These are phyloP conservation scores for Pygocentrus nattereri DNA, from an alignment of 2,797 vertebrate genomes.

Conservation along the genomic window DNA sequence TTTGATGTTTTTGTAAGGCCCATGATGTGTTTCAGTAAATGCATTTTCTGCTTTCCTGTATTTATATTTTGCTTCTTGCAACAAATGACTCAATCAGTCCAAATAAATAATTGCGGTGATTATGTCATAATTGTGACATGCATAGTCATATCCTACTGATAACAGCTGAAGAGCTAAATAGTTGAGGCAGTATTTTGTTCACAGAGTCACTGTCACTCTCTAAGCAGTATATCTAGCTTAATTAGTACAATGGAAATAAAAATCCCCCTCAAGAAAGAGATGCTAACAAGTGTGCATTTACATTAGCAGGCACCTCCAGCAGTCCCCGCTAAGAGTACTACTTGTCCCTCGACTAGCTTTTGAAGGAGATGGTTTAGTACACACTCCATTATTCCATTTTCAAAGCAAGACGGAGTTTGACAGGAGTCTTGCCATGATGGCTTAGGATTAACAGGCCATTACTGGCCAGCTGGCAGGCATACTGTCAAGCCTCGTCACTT, in stretches of 20 bases:
- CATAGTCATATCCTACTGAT: no score
- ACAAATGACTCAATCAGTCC: no score
- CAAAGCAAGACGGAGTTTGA: neutral
- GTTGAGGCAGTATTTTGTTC: neutral
- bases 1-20: no score
- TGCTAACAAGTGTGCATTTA: neutral
- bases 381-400: neutral
- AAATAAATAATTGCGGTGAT: no score
- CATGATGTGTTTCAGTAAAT: no score
- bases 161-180: neutral
- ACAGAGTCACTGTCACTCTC: neutral
- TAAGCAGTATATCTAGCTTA: neutral
- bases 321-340: neutral
- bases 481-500: neutral
- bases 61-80: no score
- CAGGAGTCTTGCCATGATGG: neutral
- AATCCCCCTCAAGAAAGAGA: neutral
- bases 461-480: neutral
- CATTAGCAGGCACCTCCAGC: neutral
- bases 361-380: neutral
- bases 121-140: no score
- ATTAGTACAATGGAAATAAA: neutral
- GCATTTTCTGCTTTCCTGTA: no score
- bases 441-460: neutral
- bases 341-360: neutral